These are phyloP conservation scores for Thereva unica DNA, from an alignment of 2,888 invertebrate genomes.

Conservation along the genomic window DNA sequence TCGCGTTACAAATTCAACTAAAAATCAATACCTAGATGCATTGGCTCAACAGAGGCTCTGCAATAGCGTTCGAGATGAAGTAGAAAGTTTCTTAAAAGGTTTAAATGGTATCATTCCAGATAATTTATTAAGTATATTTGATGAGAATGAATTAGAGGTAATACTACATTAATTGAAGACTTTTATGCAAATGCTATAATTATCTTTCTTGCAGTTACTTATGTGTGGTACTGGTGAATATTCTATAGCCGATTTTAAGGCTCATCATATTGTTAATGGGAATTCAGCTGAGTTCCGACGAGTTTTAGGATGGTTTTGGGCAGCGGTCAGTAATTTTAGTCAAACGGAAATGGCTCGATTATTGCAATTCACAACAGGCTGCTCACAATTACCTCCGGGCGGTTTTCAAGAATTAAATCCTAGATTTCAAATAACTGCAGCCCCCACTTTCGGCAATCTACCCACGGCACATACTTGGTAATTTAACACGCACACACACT, in stretches of 20 bases:
- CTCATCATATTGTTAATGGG: constrained; percentile 84
- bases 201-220: constrained; percentile 67
- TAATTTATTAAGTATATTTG: constrained; percentile 90
- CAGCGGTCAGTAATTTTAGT: constrained; percentile 84
- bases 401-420: constrained; percentile 90
- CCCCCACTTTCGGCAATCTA: constrained; percentile 85
- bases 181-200: neutral
- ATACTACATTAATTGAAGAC: constrained; percentile 36
- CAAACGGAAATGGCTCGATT: constrained; percentile 91
- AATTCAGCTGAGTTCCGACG: constrained; percentile 80
- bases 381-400: constrained; percentile 87
- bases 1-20: constrained; percentile 64
- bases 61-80: constrained; percentile 78
- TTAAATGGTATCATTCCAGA: constrained; percentile 90
- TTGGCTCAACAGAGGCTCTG: constrained; percentile 87
- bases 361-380: constrained; percentile 91
- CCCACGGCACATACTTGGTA: constrained; percentile 95
- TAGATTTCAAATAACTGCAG: constrained; percentile 88
- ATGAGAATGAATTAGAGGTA: constrained; percentile 95
- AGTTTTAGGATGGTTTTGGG: constrained; percentile 89
- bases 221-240: constrained; percentile 94
- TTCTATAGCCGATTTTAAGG: constrained; percentile 85
- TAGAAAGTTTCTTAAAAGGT: constrained; percentile 87
- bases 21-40: constrained; percentile 78
- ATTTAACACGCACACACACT: constrained; percentile 38